Percentiles rank a stretch among this genome's conserved stretches.
Evolutionary conservation across 2,888 invertebrate genomes (phyloP).

Genomic region (Troides helena): DNA sequence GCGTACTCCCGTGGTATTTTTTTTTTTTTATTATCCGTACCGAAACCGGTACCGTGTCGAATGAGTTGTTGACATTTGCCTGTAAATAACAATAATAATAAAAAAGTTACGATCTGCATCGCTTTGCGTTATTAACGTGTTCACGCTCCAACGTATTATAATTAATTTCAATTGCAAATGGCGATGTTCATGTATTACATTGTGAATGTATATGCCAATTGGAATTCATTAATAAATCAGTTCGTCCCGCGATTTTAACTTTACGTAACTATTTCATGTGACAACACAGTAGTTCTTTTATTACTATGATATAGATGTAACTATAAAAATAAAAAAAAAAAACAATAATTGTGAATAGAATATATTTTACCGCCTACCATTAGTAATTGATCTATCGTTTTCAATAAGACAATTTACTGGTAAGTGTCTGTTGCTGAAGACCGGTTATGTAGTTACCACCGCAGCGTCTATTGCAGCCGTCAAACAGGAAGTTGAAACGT

Average conservation of each 20-base stretch:
- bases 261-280: too few species aligned
- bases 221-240: background rate
- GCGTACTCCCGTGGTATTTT: constrained; percentile 41
- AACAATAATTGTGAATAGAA: too few species aligned
- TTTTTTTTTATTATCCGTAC: constrained; percentile 40
- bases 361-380: too few species aligned
- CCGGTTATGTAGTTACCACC: too few species aligned
- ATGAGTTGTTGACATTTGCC: constrained; percentile 41
- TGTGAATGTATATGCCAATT: background rate
- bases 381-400: too few species aligned
- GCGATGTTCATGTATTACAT: background rate
- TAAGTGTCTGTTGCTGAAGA: too few species aligned
- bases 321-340: too few species aligned
- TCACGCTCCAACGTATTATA: constrained; percentile 5
- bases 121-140: constrained; percentile 18
- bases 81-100: constrained; percentile 25
- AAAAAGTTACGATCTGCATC: constrained; percentile 21
- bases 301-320: too few species aligned
- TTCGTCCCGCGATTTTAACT: background rate
- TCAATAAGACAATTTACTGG: too few species aligned
- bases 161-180: constrained; percentile 12
- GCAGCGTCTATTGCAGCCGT: too few species aligned
- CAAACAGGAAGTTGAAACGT: too few species aligned
- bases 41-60: constrained; percentile 59
- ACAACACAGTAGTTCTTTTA: too few species aligned